phyloP scores from a whole-genome alignment of 2,888 invertebrate species.

The Torymus texanus region DNA sequence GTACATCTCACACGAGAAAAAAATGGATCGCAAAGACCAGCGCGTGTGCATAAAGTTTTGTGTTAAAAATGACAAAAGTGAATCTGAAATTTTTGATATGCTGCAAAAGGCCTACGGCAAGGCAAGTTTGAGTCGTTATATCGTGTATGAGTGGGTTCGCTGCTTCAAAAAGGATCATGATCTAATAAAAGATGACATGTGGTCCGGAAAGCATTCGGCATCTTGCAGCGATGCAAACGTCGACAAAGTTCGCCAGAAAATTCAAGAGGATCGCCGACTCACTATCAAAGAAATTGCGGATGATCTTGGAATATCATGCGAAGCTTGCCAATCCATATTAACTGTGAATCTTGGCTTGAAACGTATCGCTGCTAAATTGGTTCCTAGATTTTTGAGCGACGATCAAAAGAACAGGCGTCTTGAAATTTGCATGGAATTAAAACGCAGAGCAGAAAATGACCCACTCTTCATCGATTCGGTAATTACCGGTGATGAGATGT shows the following conservation, averaged over 20 bases:
- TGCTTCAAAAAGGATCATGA: slow-evolving; percentile 57
- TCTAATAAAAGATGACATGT: slow-evolving; percentile 57
- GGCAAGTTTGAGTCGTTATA: slow-evolving; percentile 51
- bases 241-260: slow-evolving; percentile 42
- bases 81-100: slow-evolving; percentile 53
- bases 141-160: slow-evolving; percentile 55
- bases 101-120: slow-evolving; percentile 55
- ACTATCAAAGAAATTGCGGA: slow-evolving; percentile 54
- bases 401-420: slow-evolving; percentile 44
- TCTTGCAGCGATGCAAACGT: slow-evolving; percentile 45
- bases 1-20: not conserved
- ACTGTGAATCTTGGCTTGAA: slow-evolving; percentile 55
- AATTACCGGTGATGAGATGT: slow-evolving; percentile 55
- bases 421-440: slow-evolving; percentile 50
- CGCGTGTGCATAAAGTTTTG: slow-evolving; percentile 54
- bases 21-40: slow-evolving; percentile 54
- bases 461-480: slow-evolving; percentile 49
- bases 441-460: slow-evolving; percentile 40
- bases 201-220: slow-evolving; percentile 54
- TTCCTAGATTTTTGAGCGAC: slow-evolving; percentile 49
- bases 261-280: slow-evolving; percentile 44
- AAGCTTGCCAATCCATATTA: slow-evolving; percentile 54
- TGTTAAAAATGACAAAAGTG: slow-evolving; percentile 51
- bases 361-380: slow-evolving; percentile 48
- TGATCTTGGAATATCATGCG: slow-evolving; percentile 47